These are phyloP conservation scores for Myzus persicae DNA, from an alignment of 1,140 invertebrate genomes.

Conservation along the genomic window DNA sequence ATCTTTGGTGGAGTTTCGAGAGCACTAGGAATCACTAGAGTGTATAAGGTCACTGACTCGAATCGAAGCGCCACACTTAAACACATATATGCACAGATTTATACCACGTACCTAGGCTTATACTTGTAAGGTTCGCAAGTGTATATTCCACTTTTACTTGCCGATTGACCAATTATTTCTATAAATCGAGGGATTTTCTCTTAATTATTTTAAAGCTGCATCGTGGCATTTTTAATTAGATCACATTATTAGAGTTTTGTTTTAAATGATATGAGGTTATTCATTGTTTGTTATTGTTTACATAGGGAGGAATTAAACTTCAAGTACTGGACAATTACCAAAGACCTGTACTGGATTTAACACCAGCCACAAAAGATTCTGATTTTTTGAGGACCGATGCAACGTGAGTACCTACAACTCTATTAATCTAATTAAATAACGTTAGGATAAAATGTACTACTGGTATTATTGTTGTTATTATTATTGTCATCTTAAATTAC, in stretches of 20 bases:
- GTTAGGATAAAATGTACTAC: background rate
- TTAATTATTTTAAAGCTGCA: background rate
- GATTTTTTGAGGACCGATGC: slow-evolving; percentile 83
- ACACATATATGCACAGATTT: background rate
- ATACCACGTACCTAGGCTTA: background rate
- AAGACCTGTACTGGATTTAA: slow-evolving; percentile 82
- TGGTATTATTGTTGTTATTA: background rate
- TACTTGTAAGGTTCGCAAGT: background rate
- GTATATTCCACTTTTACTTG: slow-evolving; percentile 14
- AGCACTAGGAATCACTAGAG: slow-evolving; percentile 28
- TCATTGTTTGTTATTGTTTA: background rate
- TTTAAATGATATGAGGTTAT: background rate
- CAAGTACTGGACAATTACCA: slow-evolving; percentile 84
- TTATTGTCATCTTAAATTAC: background rate
- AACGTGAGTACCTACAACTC: slow-evolving; percentile 70
- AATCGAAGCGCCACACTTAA: background rate
- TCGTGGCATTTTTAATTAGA: background rate
- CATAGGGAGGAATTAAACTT: slow-evolving; percentile 84
- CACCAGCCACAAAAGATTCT: slow-evolving; percentile 78
- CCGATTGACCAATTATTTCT: slow-evolving; percentile 11
- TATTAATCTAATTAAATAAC: background rate
- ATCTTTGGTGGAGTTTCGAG: slow-evolving; percentile 39
- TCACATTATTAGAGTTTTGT: background rate
- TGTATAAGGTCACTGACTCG: slow-evolving; percentile 47
- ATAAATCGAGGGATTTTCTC: background rate